Evolutionary conservation across 2,797 vertebrate genomes (phyloP), one percentile per base, ranked within the genome.

Genomic region (Myiotriccus ornatus): DNA sequence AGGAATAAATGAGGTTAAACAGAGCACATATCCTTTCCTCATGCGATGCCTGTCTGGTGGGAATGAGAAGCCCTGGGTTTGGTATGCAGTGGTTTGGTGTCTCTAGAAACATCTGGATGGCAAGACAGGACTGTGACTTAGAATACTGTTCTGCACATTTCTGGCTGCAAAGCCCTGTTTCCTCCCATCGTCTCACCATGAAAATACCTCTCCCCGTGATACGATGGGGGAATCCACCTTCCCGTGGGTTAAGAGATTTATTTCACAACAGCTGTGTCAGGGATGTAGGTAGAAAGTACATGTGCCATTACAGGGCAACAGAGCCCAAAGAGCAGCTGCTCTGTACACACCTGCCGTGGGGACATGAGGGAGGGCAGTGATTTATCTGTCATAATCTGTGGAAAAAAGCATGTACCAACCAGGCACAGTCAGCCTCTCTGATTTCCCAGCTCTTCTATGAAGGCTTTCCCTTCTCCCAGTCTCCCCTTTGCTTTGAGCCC

Each of bases 1-100:
- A 96, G 95, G 83, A 96, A 96, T 97, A 96, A 96, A 96, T 94
- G 87, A 97, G 50, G 84, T 93, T 94, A 94, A 93, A 90, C 57
- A 70, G 71, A 39, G 50, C 73, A 93, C 60, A 55, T 76, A 90
- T 65, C 93, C 89, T 95, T 95, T 87, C 90, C 83, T 93, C 65
- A 93, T 85, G 56, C 59, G 71, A 52, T 74, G 82, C 84, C 84
- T 77, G 62, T 76, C 77, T 87, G 94, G 87, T 90, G 93, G 92
- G 95, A 97, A 95, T 67, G 57, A 96, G 83, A 89, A 92, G 88
- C 55, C 68, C 53, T 13, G 52, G 49, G 28, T 73, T 74, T 92
- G 94, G 81, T 82, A 96, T 91, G 89, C 84, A 71, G 56, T 70
- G 80, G 49, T 84, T 90, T 86, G 80, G 64, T 89, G 76, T 87